Percentiles rank a stretch among this genome's conserved stretches.
These are phyloP conservation scores for Perodicticus potto DNA, from an alignment of 2,797 vertebrate genomes.

Conservation along the genomic window DNA sequence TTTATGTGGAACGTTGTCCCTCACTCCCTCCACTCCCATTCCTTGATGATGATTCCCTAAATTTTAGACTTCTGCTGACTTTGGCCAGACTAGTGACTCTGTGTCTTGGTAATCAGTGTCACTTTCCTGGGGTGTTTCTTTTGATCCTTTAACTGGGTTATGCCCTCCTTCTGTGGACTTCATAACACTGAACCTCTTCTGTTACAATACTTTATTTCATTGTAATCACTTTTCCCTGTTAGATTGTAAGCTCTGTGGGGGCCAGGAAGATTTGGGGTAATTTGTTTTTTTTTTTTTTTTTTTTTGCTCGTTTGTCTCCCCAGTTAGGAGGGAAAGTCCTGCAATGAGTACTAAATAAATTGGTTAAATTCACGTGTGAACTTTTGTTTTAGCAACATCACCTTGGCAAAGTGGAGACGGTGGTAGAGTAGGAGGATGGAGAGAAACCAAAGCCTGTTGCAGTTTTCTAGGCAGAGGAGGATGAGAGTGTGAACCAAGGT, in stretches of 20 bases:
- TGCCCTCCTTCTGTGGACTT: not conserved
- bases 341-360: not conserved
- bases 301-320: not conserved
- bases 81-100: too few species aligned
- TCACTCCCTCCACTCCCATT: not conserved
- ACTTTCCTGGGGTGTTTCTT: not conserved
- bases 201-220: not conserved
- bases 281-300: not conserved
- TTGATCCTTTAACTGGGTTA: not conserved
- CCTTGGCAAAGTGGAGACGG: not conserved
- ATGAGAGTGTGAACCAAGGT: not conserved
- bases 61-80: not conserved
- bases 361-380: not conserved
- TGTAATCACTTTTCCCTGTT: not conserved
- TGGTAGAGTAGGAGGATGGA: not conserved
- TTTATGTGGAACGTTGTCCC: not conserved
- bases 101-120: not conserved
- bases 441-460: not conserved
- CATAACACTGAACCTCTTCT: not conserved
- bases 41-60: not conserved
- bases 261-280: not conserved
- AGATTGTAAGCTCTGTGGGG: not conserved
- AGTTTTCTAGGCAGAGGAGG: not conserved
- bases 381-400: not conserved
- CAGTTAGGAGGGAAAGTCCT: not conserved